phyloP scores from a whole-genome alignment of 2,888 invertebrate genomes.

The Brachypalpus laphriformis region DNA sequence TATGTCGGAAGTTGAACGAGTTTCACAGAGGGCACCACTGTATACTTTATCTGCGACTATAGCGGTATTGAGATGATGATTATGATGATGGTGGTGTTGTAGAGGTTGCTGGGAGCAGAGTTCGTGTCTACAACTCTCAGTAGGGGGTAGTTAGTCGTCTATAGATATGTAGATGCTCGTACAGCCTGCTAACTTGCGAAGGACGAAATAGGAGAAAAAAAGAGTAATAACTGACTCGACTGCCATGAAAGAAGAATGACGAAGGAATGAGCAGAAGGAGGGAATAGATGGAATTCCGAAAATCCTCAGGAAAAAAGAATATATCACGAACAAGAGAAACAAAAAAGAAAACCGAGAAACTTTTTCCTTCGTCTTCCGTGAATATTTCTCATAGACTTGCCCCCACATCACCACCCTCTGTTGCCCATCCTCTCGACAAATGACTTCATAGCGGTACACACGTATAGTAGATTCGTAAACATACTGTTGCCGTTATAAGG shows the following conservation, averaged over 20 bases:
- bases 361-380: constrained; percentile 47
- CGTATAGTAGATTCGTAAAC: constrained; percentile 65
- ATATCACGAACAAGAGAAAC: constrained; percentile 5
- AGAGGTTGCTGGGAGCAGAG: constrained; percentile 69
- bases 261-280: background rate
- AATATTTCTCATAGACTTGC: constrained; percentile 21
- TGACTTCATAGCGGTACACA: constrained; percentile 71
- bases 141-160: constrained; percentile 15
- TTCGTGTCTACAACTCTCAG: constrained; percentile 65
- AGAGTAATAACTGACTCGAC: constrained; percentile 42
- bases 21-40: constrained; percentile 51
- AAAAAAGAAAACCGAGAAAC: constrained; percentile 53
- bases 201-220: constrained; percentile 43
- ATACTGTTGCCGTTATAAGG: constrained; percentile 74
- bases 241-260: constrained; percentile 25
- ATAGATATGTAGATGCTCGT: background rate
- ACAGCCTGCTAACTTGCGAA: constrained; percentile 59
- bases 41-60: constrained; percentile 42
- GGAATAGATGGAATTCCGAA: constrained; percentile 60
- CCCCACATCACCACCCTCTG: background rate
- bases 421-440: constrained; percentile 49
- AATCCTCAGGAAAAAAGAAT: constrained; percentile 40
- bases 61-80: constrained; percentile 50
- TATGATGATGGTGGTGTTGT: constrained; percentile 52
- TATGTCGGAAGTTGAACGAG: constrained; percentile 37